Conservation (phyloP, 2,888 invertebrate species). For the Zaprionus bogoriensis region DNA sequence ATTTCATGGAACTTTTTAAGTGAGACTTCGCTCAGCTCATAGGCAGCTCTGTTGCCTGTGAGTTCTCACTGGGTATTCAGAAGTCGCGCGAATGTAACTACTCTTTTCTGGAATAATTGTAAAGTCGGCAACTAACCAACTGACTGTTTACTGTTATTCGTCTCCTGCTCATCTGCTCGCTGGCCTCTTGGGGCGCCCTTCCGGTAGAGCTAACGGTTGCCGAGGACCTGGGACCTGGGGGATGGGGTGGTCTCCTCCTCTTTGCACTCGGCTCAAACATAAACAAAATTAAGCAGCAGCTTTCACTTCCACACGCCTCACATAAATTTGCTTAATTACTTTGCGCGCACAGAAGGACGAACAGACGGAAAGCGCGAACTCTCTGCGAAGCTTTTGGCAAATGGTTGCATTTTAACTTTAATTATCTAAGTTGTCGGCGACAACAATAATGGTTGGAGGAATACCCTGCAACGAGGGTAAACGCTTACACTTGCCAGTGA, state of each 20-base stretch:
- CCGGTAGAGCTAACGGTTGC: no score
- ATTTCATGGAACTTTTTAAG: no score
- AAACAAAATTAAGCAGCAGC: conserved; percentile 57
- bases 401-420: conserved; percentile 56
- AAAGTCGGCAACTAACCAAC: conserved; percentile 13
- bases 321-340: conserved; percentile 62
- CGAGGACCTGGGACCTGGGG: not conserved
- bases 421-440: conserved; percentile 34
- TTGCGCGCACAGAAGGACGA: conserved; percentile 18
- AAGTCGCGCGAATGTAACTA: not conserved
- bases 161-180: not conserved
- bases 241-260: conserved; percentile 22
- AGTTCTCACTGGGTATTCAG: not conserved
- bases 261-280: conserved; percentile 32
- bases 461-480: not conserved
- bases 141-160: conserved; percentile 20
- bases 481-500: not conserved
- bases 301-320: conserved; percentile 40
- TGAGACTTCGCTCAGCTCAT: no score
- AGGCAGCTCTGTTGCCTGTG: no score
- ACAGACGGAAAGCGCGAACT: conserved; percentile 20
- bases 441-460: not conserved
- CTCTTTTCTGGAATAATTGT: conserved; percentile 7
- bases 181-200: not conserved
- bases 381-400: conserved; percentile 48